Base-by-base conservation (phyloP, 2,113 vertebrate genomes). In the Marmota monax region DNA sequence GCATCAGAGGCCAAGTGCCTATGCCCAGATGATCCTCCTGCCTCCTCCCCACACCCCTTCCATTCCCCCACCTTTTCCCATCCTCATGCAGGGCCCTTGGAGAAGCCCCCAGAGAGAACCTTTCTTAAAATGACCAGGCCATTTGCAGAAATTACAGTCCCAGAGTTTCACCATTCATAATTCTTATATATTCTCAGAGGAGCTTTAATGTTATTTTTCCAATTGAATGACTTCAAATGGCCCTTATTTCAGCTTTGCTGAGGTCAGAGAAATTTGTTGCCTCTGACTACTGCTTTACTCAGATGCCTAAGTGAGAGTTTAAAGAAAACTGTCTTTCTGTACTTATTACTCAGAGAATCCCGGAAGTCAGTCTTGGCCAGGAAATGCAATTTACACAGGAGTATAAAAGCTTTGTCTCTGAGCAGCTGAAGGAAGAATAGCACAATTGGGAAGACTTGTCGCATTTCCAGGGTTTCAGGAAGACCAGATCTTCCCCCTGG, bases 291-390 rank as follows among this genome's bases (percentile, higher is more conserved):
- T 78, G 39, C 84, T 58, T 78, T 58, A 72, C 2, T 14, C 61
- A 95, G n/a, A 37, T 58, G 39, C 25, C 77, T 95, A 96, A 95
- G 45, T 48, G 39, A 95, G 73, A 89, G 89, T 88, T 2, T 96
- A 78, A 94, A 94, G 72, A 88, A 84, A 98, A 94, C 53, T 88
- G 6, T 92, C 58, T 94, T 69, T 96, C 2, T 25, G 2, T 80
- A n/a, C 58, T 90, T 90, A 78, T 90, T 88, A 80, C 85, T 88
- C 61, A 94, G 93, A 97, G 73, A 88, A 85, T 45, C 29, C 70
- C 72, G 56, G 93, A 97, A 91, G 13, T 73, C 13, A 20, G 2
- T 73, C 70, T 32, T 79, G 58, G 67, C n/a, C 22, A 32, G 65
- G 69, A 95, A 92, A 90, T 90, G 61, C 87, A 91, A 85, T 4